Evolutionary conservation across 2,113 vertebrate genomes (phyloP).

Genomic region (Pleuronectes platessa): DNA sequence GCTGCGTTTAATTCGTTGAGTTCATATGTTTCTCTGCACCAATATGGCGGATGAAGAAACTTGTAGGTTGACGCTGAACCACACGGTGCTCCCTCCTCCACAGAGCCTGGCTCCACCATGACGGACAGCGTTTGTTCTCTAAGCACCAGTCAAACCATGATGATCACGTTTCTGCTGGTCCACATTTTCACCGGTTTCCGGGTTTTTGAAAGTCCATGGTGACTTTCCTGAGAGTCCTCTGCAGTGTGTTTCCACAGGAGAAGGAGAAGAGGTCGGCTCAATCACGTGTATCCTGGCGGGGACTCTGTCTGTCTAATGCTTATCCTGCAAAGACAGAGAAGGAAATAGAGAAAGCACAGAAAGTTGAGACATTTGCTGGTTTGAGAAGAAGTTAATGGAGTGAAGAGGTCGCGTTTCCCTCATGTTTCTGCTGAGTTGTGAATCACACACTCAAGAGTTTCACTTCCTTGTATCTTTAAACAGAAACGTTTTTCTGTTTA

Average conservation of each 20-base stretch:
- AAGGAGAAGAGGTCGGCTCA: slow-evolving; percentile 30
- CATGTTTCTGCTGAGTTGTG: not conserved
- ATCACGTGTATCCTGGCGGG: not conserved
- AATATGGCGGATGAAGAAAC: slow-evolving; percentile 23
- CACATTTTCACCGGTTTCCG: slow-evolving; percentile 2
- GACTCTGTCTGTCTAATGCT: not conserved
- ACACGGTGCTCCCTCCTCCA: slow-evolving; percentile 23
- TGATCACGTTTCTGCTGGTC: not conserved
- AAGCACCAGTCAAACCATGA: slow-evolving; percentile 18
- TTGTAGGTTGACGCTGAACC: slow-evolving; percentile 19
- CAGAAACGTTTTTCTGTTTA: not conserved
- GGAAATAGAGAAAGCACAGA: not conserved
- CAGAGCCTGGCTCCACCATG: slow-evolving; percentile 47
- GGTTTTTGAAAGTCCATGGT: slow-evolving; percentile 23
- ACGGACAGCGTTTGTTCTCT: slow-evolving; percentile 31
- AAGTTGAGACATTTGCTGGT: not conserved
- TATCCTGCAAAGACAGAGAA: slow-evolving; percentile 32
- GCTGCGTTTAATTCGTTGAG: slow-evolving; percentile 5
- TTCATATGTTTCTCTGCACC: slow-evolving; percentile 39
- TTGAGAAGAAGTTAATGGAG: not conserved
- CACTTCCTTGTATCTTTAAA: slow-evolving; percentile 63
- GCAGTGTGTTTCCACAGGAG: not conserved
- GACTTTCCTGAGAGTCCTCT: slow-evolving; percentile 8
- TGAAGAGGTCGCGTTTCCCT: not conserved
- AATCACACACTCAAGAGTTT: slow-evolving; percentile 46